Evolutionary conservation across 2,797 vertebrate species (phyloP), one percentile per base, ranked within the genome.

Genomic region (Cossypha niveicapilla): DNA sequence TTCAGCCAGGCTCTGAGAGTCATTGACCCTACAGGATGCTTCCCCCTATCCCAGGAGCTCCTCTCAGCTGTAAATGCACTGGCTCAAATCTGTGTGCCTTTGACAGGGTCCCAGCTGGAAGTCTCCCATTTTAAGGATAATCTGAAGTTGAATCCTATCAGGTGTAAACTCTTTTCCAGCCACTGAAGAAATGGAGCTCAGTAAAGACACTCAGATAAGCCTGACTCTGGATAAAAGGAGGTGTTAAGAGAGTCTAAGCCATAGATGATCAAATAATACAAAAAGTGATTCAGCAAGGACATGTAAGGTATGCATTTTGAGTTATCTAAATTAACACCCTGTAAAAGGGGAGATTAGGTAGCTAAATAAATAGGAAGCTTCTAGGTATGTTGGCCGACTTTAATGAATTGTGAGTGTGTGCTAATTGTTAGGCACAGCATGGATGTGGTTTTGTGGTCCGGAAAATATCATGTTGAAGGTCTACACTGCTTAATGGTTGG

Each of bases 21-120:
- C 34, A 9, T 6, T 0, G 0, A 13, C 18, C 13, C 7, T 5
- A 8, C 27, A 30, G 19, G 35, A 37, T 8, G 10, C 16, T 61
- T 47, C 24, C n/a, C 83, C 27, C 45, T 30, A 22, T 45, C 9
- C 17, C 30, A 4, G 9, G 3, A 67, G 30, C 3, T 13, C 14
- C 37, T 30, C 66, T 78, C 50, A 65, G 25, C 3, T 5, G 6
- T 18, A 42, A 30, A 60, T 28, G 18, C 18, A 25, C 22, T 32
- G 28, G 9, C n/a, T 86, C 27, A 78, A 34, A 75, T 42, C 42
- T 44, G 2, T 60, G 27, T 30, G 17, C 15, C 17, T 90, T 77
- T 34, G 11, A 13, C 16, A 61, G 16, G 5, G 7, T 16, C 10
- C 24, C 44, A 28, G 2, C 2, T 35, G 39, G 61, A 88, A 50